Evolutionary conservation across 2,113 vertebrate species (phyloP), one percentile per base, ranked within the genome.

Genomic region (Sturnus vulgaris): DNA sequence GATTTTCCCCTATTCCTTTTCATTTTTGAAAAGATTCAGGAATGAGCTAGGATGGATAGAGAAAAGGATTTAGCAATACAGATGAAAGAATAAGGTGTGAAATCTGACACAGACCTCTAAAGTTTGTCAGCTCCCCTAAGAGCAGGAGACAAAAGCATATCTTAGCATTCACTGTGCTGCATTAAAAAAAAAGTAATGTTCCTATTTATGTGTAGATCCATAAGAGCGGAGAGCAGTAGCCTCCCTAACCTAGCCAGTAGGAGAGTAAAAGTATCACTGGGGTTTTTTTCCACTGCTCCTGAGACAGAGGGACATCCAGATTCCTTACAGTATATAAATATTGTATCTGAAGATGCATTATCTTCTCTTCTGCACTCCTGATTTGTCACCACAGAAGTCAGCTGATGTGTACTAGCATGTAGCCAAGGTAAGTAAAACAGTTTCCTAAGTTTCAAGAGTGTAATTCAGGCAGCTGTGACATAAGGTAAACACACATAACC

Each of bases 361-460:
- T 21, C 15, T 68, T 78, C 31, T 78, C 39, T 59, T 82, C 47
- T 59, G 19, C 21, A 35, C 13, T 84, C n/a, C 28, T 18, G 9
- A 37, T 65, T 77, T 72, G 35, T 78, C 50, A 69, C 18, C n/a
- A 33, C 30, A 88, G 31, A 94, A 88, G 20, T 19, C 15, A 40
- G 6, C 16, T 59, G 42, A 53, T 0, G 0, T 23, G 33, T 20
- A 28, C 4, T 39, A 89, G 2, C 12, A 49, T 20, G n/a, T 37
- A 84, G 11, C 5, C 60, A n/a, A 21, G 25, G 27, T 42, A 73
- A 70, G 11, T n/a, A 77, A 61, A 65, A 17, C 1, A 21, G 35
- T 57, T 56, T 30, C 23, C 15, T 63, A 27, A 55, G 9, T 69
- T 82, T 64, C 44, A 82, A 72, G 15, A 31, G 14, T 46, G 31